phyloP scores from a whole-genome alignment of 2,888 invertebrate genomes.

The Lasioglossum vierecki region DNA sequence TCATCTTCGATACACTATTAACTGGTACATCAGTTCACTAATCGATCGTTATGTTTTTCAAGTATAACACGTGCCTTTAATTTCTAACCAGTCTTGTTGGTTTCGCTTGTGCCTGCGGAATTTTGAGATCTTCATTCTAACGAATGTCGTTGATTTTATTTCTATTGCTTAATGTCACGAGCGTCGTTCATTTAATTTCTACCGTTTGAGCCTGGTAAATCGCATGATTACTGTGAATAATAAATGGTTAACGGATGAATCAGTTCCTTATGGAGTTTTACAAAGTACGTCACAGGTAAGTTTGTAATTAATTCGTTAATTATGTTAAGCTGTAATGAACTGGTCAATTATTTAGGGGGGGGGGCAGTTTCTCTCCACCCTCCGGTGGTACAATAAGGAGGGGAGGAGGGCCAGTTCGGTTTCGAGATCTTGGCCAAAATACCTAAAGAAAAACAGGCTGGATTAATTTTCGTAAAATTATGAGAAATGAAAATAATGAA shows the following conservation, averaged over 20 bases:
- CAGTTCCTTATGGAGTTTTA: neutral
- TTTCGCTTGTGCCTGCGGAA: neutral
- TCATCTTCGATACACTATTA: neutral
- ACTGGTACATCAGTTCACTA: neutral
- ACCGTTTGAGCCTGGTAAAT: neutral
- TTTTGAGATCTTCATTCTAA: neutral
- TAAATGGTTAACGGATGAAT: neutral
- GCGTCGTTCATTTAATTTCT: neutral
- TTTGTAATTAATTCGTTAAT: neutral
- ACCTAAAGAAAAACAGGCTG: neutral
- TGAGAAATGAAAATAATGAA: neutral
- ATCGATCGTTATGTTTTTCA: neutral
- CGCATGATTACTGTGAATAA: neutral
- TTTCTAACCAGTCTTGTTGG: neutral
- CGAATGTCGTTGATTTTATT: neutral
- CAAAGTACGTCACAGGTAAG: conserved; percentile 7
- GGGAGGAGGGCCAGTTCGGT: too few relatives aligned
- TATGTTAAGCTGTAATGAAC: neutral
- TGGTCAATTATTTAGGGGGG: neutral
- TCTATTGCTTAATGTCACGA: neutral
- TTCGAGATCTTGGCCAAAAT: too few relatives aligned
- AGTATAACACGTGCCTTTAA: neutral
- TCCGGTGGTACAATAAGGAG: too few relatives aligned
- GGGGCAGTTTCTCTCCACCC: too few relatives aligned
- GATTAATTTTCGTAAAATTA: neutral